Conservation (phyloP, 2,888 invertebrate species). For the Tuberolachnus salignus region DNA sequence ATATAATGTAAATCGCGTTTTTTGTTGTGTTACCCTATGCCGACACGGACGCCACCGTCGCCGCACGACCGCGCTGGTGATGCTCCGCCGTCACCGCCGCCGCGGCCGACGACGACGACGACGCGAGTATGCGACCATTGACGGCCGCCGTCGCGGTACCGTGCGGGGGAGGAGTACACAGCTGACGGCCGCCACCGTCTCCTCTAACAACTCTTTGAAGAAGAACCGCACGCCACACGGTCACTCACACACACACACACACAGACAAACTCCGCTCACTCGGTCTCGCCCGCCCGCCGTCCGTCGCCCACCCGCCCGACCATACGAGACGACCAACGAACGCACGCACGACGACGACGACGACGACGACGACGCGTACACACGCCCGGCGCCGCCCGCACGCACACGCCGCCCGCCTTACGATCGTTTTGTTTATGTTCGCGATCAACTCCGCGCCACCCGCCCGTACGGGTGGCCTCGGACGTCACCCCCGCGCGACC, state of each 20-base stretch:
- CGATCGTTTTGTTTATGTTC: constrained; percentile 50
- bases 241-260: constrained; percentile 17
- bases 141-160: constrained; percentile 18
- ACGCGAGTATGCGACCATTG: constrained; percentile 10
- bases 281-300: background rate
- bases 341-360: background rate
- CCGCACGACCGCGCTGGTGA: constrained; percentile 38
- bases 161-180: constrained; percentile 9
- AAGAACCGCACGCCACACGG: constrained; percentile 43
- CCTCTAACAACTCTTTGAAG: constrained; percentile 22
- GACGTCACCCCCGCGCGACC: constrained; percentile 9
- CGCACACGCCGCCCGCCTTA: no score
- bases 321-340: background rate
- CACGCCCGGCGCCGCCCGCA: background rate
- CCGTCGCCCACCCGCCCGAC: background rate
- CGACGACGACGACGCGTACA: background rate
- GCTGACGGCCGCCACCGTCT: constrained; percentile 39
- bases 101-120: background rate
- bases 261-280: background rate
- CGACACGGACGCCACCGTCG: constrained; percentile 10
- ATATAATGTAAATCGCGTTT: constrained; percentile 37
- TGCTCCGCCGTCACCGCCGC: constrained; percentile 3
- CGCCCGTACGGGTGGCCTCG: background rate
- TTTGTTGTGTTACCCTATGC: constrained; percentile 37
- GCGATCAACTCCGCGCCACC: constrained; percentile 1